Evolutionary conservation across 2,888 invertebrate species (phyloP).

Genomic region (Diploptera punctata): DNA sequence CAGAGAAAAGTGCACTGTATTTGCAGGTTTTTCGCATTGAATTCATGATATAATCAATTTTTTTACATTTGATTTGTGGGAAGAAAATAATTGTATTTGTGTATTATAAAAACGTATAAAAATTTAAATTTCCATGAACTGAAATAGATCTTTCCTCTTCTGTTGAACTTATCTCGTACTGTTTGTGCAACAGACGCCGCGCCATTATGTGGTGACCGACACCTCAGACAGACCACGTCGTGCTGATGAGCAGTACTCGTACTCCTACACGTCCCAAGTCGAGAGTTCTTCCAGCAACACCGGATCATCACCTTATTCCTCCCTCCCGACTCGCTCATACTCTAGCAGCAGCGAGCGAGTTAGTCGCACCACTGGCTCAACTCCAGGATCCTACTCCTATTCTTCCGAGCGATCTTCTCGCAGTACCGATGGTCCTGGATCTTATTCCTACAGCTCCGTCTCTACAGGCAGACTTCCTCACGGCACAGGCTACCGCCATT

Average conservation of each 20-base stretch:
- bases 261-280: slow-evolving; percentile 74
- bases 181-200: slow-evolving; percentile 70
- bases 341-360: slow-evolving; percentile 72
- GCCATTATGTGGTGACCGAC: slow-evolving; percentile 86
- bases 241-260: slow-evolving; percentile 85
- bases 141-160: too few relatives aligned
- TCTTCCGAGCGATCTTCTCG: slow-evolving; percentile 70
- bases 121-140: too few relatives aligned
- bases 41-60: too few relatives aligned
- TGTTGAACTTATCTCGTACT: too few relatives aligned
- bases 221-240: slow-evolving; percentile 70
- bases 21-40: too few relatives aligned
- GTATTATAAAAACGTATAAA: too few relatives aligned
- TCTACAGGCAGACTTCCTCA: slow-evolving; percentile 81
- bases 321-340: slow-evolving; percentile 72
- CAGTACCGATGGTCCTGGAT: slow-evolving; percentile 76
- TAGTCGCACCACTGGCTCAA: slow-evolving; percentile 68
- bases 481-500: slow-evolving; percentile 84
- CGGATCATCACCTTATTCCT: slow-evolving; percentile 57
- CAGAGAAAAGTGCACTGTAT: too few relatives aligned
- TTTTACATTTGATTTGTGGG: too few relatives aligned
- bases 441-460: slow-evolving; percentile 83
- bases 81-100: too few relatives aligned
- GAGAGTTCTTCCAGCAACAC: slow-evolving; percentile 58
- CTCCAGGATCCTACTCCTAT: slow-evolving; percentile 76